Conservation (phyloP, 2,888 invertebrate species). For the Cancer borealis region DNA sequence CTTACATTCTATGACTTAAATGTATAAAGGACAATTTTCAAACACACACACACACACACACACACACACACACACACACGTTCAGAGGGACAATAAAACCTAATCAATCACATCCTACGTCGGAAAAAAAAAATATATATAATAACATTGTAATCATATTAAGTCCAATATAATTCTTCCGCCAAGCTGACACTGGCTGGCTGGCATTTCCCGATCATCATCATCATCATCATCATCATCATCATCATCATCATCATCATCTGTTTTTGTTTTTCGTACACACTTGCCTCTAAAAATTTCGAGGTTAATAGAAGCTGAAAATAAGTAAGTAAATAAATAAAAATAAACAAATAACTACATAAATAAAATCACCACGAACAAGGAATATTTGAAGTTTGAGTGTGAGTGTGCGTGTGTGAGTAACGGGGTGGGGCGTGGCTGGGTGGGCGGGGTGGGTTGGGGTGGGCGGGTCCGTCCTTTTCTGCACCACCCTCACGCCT, state of each 20-base stretch:
- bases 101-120: neutral
- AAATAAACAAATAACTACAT: no score
- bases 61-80: no score
- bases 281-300: neutral
- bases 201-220: neutral
- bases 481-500: neutral
- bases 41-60: no score
- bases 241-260: fast-evolving
- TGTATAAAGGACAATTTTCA: no score
- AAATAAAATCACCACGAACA: neutral
- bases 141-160: slow-evolving; percentile 5
- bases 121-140: neutral
- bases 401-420: neutral
- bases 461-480: neutral
- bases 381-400: neutral
- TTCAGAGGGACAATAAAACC: neutral
- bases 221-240: neutral
- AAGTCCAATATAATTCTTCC: slow-evolving; percentile 20
- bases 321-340: neutral
- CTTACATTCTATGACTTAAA: no score
- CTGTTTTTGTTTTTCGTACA: no score
- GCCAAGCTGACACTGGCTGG: neutral
- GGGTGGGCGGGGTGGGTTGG: neutral
- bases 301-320: neutral
- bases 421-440: no score